Percentiles rank a stretch among this genome's conserved stretches.
These are phyloP conservation scores for Drosophila pallidifrons DNA, from an alignment of 1,140 invertebrate genomes.

Conservation along the genomic window DNA sequence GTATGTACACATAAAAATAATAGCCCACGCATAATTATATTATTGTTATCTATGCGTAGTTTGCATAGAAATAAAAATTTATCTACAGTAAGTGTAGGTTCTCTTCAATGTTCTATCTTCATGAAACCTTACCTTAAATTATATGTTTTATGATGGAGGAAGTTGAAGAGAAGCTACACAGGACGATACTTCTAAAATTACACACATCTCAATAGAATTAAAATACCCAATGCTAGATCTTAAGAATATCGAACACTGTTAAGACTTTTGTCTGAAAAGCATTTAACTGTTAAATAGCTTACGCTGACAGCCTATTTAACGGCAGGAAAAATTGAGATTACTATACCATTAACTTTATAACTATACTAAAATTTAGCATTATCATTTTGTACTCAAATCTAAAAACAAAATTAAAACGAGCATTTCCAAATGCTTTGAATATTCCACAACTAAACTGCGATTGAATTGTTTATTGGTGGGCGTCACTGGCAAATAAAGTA, in stretches of 20 bases:
- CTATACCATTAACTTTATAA: conserved; percentile 14
- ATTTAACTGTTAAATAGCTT: conserved; percentile 38
- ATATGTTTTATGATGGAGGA: too few species aligned
- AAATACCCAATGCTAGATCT: too few species aligned
- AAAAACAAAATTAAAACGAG: conserved; percentile 44
- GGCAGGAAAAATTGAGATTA: conserved; percentile 13
- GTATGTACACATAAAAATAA: too few species aligned
- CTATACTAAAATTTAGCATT: conserved; percentile 43
- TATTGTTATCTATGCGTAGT: too few species aligned
- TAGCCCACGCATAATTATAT: too few species aligned
- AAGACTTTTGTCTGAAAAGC: conserved; percentile 43
- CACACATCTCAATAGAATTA: too few species aligned
- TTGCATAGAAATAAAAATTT: too few species aligned
- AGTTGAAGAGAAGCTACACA: too few species aligned
- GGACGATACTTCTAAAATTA: too few species aligned
- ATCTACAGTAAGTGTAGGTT: too few species aligned
- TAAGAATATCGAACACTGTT: conserved; percentile 7
- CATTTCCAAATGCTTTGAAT: conserved; percentile 64
- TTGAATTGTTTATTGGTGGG: conserved; percentile 5
- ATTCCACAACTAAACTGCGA: conserved; percentile 49
- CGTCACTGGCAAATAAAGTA: conserved; percentile 19
- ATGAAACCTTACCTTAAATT: too few species aligned
- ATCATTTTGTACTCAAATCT: conserved; percentile 64
- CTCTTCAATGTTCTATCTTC: too few species aligned
- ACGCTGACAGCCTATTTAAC: conserved; percentile 19